These are phyloP conservation scores for Paragorgia papillata DNA, from an alignment of 92 coral and sea anemone species.

Conservation along the genomic window DNA sequence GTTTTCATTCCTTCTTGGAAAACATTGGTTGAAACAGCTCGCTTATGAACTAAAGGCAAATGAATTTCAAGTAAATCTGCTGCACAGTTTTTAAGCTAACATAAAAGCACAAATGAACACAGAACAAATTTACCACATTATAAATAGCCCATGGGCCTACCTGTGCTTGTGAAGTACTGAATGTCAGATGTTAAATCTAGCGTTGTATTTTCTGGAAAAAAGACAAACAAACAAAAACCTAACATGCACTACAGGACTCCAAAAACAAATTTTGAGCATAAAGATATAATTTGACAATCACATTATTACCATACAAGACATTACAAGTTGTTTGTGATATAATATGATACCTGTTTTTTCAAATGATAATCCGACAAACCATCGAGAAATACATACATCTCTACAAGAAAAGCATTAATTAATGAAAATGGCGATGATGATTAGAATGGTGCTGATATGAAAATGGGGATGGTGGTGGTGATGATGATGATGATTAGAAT, in stretches of 20 bases:
- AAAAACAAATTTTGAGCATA: too few relatives aligned
- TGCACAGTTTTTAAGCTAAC: too few relatives aligned
- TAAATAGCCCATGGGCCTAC: constrained; percentile 38
- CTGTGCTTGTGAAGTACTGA: constrained; percentile 90
- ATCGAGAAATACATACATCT: constrained; percentile 71
- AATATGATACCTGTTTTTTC: constrained; percentile 72
- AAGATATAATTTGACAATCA: too few relatives aligned
- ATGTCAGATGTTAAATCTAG: constrained; percentile 85
- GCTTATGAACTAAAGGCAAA: constrained; percentile 62
- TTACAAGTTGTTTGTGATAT: too few relatives aligned
- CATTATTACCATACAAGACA: too few relatives aligned
- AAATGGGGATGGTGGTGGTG: too few relatives aligned
- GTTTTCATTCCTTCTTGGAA: constrained; percentile 88
- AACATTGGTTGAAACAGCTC: constrained; percentile 69
- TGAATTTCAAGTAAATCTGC: too few relatives aligned
- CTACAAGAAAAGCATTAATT: constrained; percentile 32
- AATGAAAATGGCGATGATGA: background rate
- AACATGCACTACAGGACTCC: background rate
- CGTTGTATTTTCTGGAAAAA: constrained; percentile 82
- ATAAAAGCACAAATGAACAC: too few relatives aligned
- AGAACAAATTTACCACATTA: too few relatives aligned
- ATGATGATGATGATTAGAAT: too few relatives aligned
- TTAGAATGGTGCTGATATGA: background rate
- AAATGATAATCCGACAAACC: constrained; percentile 94
- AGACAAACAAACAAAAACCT: background rate